Base-by-base conservation (phyloP, 2,888 invertebrate genomes). In the Octonoba sinensis region DNA sequence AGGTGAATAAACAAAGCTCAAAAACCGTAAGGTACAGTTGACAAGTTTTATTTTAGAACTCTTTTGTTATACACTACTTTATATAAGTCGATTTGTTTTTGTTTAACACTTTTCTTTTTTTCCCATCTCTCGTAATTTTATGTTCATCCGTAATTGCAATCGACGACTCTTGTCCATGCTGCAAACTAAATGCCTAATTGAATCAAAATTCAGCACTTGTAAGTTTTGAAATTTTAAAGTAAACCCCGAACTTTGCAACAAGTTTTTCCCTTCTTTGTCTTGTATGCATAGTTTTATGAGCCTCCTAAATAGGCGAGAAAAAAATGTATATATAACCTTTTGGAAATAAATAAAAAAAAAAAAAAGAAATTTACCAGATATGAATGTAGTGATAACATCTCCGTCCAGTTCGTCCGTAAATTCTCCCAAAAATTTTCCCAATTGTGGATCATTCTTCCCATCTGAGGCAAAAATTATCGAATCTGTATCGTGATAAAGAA, bases 201-300 rank as follows among this genome's bases (percentile, higher is more conserved):
- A 12, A 18, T 18, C 20, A 16, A 59, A 70, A 13, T 59, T 57
- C 3, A 70, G 49, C 12, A 46, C 4, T 12, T 22, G 8, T 6
- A 57, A 13, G 18, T 72, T 72, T 24, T 44, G 0, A 20, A 49
- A 36, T 3, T 60, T 72, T 47, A 49, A 20, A 16, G 72, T 49
- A 20, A 72, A 72, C 8, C 60, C 72, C 72, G 16, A 18, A 62
- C 62, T 15, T 72, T 72, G 44, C 54, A 60, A 46, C 72, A 62
- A n/a, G 49, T 51, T 20, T 51, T 51, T 20, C 51, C 72, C 22
- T 13, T 11, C 24, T 8, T 22, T 3, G 62, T 60, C 15, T 27
- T n/a, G 3, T 72, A 60, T 6, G 60, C 60, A 24, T 72, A 72
- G 18, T 72, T 72, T 4, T 72, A 60, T 1, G 72, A 49, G 2